Conservation (phyloP, 2,888 invertebrate genomes). For the Hoplodrina blanda region DNA sequence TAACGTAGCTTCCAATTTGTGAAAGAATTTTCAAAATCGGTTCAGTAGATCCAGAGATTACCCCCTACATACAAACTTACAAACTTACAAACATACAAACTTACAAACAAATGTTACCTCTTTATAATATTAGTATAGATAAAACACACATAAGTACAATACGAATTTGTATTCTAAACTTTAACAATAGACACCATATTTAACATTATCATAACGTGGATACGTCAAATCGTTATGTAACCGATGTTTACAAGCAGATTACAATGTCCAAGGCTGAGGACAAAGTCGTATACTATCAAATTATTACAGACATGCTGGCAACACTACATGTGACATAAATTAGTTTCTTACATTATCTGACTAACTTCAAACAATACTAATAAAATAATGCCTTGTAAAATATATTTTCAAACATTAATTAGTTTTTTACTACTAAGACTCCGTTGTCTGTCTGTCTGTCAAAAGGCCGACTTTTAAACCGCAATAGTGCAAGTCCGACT, state of each 20-base stretch:
- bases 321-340: slow-evolving; percentile 36
- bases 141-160: background rate
- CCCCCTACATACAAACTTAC: too few relatives aligned
- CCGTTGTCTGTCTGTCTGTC: too few relatives aligned
- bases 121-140: too few relatives aligned
- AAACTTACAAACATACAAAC: too few relatives aligned
- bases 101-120: too few relatives aligned
- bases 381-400: slow-evolving; percentile 1
- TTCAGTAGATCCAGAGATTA: too few relatives aligned
- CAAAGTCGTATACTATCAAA: slow-evolving; percentile 54
- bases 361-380: slow-evolving; percentile 14
- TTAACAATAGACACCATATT: slow-evolving; percentile 26
- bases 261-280: slow-evolving; percentile 63
- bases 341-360: slow-evolving; percentile 11
- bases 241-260: slow-evolving; percentile 62
- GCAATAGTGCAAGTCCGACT: too few relatives aligned
- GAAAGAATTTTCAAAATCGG: too few relatives aligned
- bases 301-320: slow-evolving; percentile 55
- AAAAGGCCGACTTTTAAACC: too few relatives aligned
- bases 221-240: slow-evolving; percentile 61
- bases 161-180: slow-evolving; percentile 4
- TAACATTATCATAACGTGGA: slow-evolving; percentile 45
- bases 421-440: background rate
- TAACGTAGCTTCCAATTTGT: too few relatives aligned
- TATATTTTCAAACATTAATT: slow-evolving; percentile 17